Conservation (phyloP, 2,113 vertebrate genomes). For the Dunckerocampus dactyliophorus region DNA sequence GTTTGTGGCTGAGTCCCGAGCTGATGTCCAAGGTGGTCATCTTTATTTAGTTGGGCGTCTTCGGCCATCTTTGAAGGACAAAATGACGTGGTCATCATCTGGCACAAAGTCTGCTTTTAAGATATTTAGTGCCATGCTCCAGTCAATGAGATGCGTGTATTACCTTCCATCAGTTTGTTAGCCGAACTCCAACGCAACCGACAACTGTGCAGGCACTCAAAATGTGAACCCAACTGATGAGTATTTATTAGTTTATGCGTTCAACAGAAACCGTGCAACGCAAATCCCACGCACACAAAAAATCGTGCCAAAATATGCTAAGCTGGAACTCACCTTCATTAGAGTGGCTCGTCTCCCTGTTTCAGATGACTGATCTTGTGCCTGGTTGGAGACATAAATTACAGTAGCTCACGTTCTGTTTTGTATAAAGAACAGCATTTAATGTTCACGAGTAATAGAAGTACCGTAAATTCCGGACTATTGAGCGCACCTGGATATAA, state of each 20-base stretch:
- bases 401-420: not conserved
- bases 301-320: conserved; percentile 8
- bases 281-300: conserved; percentile 6
- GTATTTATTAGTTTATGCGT: not conserved
- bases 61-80: conserved; percentile 81
- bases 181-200: conserved; percentile 31
- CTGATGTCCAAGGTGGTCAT: conserved; percentile 40
- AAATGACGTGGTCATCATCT: conserved; percentile 52
- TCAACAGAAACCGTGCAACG: not conserved
- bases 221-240: not conserved
- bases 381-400: conserved; percentile 43
- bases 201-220: not conserved
- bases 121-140: conserved; percentile 37
- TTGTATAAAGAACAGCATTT: not conserved
- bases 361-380: conserved; percentile 28
- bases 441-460: not conserved
- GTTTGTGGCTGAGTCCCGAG: conserved; percentile 49
- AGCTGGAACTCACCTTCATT: conserved; percentile 55
- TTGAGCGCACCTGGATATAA: too few relatives aligned
- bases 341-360: conserved; percentile 44
- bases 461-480: too few relatives aligned
- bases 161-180: conserved; percentile 48
- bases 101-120: not conserved
- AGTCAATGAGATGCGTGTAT: conserved; percentile 12
- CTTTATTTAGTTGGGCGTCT: conserved; percentile 43